A percentile compares a stretch with the other conserved stretches of the same genome.
Conservation (phyloP, 1,140 invertebrate genomes). For the Phymorhynchus buccinoides region DNA sequence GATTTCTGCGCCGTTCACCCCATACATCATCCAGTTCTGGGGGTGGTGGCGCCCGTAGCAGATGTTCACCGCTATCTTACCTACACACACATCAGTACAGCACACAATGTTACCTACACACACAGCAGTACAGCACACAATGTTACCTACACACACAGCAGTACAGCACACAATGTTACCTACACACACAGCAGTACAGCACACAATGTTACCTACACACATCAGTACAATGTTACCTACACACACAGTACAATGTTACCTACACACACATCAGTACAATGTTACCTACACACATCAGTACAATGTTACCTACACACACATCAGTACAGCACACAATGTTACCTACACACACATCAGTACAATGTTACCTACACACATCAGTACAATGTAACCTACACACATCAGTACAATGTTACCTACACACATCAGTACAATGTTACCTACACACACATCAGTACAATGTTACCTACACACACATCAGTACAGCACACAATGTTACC, state of each 20-base stretch:
- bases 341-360: not conserved
- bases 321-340: too few relatives aligned
- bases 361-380: not conserved
- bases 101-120: not conserved
- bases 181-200: not conserved
- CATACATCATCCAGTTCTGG: conserved; percentile 87
- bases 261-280: not conserved
- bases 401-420: too few relatives aligned
- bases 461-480: not conserved
- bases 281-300: not conserved
- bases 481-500: too few relatives aligned
- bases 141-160: not conserved
- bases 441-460: not conserved
- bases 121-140: not conserved
- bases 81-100: conserved; percentile 47
- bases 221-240: not conserved
- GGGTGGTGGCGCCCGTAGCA: conserved; percentile 99
- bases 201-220: not conserved
- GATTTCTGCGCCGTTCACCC: conserved; percentile 97
- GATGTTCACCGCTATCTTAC: conserved; percentile 91
- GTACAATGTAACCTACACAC: not conserved
- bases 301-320: not conserved
- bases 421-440: too few relatives aligned
- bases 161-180: not conserved
- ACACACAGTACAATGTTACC: too few relatives aligned